These are phyloP conservation scores for Rallus crepitans DNA, from an alignment of 2,797 vertebrate species.

Conservation along the genomic window DNA sequence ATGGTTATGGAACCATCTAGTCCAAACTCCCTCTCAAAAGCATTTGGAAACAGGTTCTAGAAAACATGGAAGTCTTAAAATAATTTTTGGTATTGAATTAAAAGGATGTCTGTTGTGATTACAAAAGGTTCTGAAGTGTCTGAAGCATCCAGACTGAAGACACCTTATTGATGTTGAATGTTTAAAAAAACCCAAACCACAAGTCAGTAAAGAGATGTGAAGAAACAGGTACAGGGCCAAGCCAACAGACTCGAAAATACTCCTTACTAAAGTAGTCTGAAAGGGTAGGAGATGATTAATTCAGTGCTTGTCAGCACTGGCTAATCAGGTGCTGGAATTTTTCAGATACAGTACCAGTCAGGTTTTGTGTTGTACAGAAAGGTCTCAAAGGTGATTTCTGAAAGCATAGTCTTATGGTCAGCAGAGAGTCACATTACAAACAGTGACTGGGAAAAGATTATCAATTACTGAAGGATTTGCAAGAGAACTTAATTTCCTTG, in stretches of 20 bases:
- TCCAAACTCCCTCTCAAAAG: neutral
- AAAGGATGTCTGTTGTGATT: neutral
- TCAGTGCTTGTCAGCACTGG: neutral
- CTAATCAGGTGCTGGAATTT: accelerated
- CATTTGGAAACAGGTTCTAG: neutral
- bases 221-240: neutral
- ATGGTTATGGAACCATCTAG: neutral
- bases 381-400: neutral
- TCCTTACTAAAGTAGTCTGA: neutral
- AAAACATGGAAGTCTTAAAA: neutral
- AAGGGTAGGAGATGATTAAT: neutral
- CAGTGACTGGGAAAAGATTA: neutral
- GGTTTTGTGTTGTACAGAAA: neutral
- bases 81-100: neutral
- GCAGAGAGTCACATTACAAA: neutral
- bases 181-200: neutral
- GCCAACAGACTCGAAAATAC: accelerated
- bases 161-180: neutral
- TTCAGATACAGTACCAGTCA: too few species aligned
- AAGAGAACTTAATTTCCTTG: neutral
- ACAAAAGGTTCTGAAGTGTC: neutral
- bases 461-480: neutral
- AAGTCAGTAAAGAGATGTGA: neutral
- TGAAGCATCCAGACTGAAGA: neutral
- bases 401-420: neutral